Conservation (phyloP, 2,888 invertebrate genomes). For the Pegoplata infirma region DNA sequence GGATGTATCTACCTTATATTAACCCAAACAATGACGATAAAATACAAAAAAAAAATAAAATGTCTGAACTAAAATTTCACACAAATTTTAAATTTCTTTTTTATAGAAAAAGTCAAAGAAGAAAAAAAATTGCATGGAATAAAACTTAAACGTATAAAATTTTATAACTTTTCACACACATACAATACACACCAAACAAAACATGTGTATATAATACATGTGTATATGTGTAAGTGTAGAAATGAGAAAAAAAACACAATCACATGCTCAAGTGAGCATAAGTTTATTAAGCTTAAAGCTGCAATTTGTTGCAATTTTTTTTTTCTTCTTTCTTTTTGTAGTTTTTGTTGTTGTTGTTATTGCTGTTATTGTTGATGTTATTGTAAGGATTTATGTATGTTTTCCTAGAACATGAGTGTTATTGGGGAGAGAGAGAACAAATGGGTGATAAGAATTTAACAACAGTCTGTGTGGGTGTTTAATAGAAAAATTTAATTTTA, state of each 20-base stretch:
- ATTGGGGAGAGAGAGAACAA: not conserved
- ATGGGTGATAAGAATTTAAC: not conserved
- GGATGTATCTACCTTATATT: conserved; percentile 6
- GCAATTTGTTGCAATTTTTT: conserved; percentile 75
- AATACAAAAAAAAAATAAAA: not conserved
- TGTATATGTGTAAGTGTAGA: conserved; percentile 18
- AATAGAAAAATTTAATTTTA: conserved; percentile 26
- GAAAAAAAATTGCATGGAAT: conserved; percentile 24
- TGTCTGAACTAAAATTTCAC: conserved; percentile 2
- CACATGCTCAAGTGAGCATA: conserved; percentile 75
- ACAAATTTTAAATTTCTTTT: conserved; percentile 7
- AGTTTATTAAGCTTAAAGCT: conserved; percentile 68
- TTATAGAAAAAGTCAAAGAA: conserved; percentile 1
- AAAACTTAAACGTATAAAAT: conserved; percentile 36
- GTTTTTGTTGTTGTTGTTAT: conserved; percentile 6
- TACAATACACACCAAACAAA: not conserved
- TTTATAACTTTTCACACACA: conserved; percentile 31
- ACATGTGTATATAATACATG: not conserved
- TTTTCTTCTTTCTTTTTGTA: conserved; percentile 7
- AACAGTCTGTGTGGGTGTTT: not conserved
- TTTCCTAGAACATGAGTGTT: not conserved
- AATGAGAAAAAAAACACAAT: conserved; percentile 68
- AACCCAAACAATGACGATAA: conserved; percentile 7
- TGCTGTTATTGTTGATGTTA: not conserved
- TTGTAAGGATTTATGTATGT: not conserved